A percentile compares a stretch with the other conserved stretches of the same genome.
phyloP scores from a whole-genome alignment of 2,797 vertebrate species.

The Molothrus ater region DNA sequence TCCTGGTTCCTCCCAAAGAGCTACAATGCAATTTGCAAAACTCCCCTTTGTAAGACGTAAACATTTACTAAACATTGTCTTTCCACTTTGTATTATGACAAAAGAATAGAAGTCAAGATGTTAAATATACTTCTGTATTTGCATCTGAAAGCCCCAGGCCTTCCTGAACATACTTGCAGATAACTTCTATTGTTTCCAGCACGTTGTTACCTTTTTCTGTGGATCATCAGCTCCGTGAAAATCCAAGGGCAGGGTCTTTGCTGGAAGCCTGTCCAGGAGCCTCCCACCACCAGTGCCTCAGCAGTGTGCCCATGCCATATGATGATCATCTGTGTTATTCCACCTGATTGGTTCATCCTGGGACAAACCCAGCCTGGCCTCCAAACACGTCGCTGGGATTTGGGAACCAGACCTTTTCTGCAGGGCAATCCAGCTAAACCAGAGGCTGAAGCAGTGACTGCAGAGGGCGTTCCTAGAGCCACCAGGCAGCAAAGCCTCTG shows the following conservation, averaged over 20 bases:
- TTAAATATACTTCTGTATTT: slow-evolving; percentile 64
- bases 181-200: slow-evolving; percentile 34
- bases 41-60: slow-evolving; percentile 60
- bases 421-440: background rate
- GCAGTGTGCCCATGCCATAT: background rate
- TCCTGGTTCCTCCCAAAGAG: slow-evolving; percentile 69
- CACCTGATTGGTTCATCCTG: background rate
- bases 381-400: rapidly evolving
- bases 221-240: background rate
- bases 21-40: slow-evolving; percentile 62
- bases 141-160: slow-evolving; percentile 61
- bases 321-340: rapidly evolving
- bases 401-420: background rate
- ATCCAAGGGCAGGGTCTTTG: background rate
- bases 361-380: background rate
- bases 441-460: background rate
- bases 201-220: background rate
- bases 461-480: background rate
- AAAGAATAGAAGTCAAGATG: slow-evolving; percentile 63
- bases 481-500: background rate
- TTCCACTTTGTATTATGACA: slow-evolving; percentile 61
- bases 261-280: background rate
- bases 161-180: slow-evolving; percentile 58
- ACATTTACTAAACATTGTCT: slow-evolving; percentile 69
- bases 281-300: background rate